phyloP scores from a whole-genome alignment of 2,888 invertebrate genomes.

The Cataglyphis albicans region DNA sequence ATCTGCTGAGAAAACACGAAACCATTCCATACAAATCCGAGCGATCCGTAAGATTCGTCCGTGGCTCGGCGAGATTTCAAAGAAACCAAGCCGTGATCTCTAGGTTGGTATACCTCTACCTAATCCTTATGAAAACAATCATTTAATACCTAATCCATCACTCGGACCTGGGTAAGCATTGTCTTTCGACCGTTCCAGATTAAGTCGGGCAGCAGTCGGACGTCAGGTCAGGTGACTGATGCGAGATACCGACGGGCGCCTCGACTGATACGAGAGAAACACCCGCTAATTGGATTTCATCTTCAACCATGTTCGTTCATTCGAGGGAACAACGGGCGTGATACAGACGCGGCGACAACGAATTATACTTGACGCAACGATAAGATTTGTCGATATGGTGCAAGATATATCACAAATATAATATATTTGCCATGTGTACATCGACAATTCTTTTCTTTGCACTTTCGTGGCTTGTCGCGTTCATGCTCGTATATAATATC shows the following conservation, averaged over 20 bases:
- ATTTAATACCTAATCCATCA: conserved; percentile 84
- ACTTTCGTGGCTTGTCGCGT: conserved; percentile 31
- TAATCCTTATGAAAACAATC: conserved; percentile 85
- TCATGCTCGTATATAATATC: conserved; percentile 54
- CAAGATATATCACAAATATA: not conserved
- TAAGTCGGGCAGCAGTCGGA: conserved; percentile 71
- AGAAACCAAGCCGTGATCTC: conserved; percentile 46
- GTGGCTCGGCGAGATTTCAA: conserved; percentile 22
- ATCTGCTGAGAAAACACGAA: conserved; percentile 70
- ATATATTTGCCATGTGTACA: not conserved
- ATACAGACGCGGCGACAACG: conserved; percentile 23
- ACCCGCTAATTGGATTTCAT: conserved; percentile 79
- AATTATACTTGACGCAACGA: conserved; percentile 64
- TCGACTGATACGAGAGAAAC: conserved; percentile 57
- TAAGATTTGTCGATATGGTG: conserved; percentile 56
- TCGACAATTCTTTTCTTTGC: conserved; percentile 42
- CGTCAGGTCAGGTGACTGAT: conserved; percentile 72
- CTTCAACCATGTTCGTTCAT: conserved; percentile 49
- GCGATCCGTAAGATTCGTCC: not conserved
- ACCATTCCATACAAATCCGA: conserved; percentile 64
- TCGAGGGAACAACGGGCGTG: conserved; percentile 29
- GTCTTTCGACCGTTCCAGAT: conserved; percentile 75
- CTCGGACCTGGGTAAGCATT: conserved; percentile 65
- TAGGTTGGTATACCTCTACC: conserved; percentile 46
- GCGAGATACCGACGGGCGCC: conserved; percentile 64